These are phyloP conservation scores for Pavo muticus DNA, from an alignment of 2,113 vertebrate species.

Conservation along the genomic window DNA sequence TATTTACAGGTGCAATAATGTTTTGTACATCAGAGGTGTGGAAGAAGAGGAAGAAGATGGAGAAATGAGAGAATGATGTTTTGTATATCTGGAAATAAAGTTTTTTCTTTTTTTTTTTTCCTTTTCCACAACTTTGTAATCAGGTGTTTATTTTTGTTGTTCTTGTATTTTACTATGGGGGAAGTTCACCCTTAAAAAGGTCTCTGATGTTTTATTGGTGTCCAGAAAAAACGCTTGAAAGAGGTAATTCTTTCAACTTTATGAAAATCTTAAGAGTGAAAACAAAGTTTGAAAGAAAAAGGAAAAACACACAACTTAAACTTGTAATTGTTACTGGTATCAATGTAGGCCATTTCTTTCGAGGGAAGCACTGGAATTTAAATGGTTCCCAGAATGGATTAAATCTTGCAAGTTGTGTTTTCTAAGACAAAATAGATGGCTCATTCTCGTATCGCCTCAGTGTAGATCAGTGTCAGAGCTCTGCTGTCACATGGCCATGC, in stretches of 20 bases:
- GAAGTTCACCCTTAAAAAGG: not conserved
- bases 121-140: constrained; percentile 65
- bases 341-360: not conserved
- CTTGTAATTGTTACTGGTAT: not conserved
- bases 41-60: constrained; percentile 99
- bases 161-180: not conserved
- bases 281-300: fast-evolving
- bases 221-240: not conserved
- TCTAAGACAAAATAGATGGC: not conserved
- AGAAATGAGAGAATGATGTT: constrained; percentile 96
- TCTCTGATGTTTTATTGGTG: not conserved
- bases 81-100: constrained; percentile 80
- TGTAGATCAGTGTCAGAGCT: not conserved
- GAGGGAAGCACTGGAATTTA: not conserved
- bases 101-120: not conserved
- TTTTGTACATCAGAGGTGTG: constrained; percentile 97
- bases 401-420: not conserved
- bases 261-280: not conserved
- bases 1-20: constrained; percentile 93
- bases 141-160: not conserved
- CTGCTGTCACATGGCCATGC: fast-evolving
- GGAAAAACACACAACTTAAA: not conserved
- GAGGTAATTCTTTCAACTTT: not conserved
- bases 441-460: fast-evolving
- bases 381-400: not conserved